Conservation (phyloP, 2,888 invertebrate species). For the Tholera decimalis region DNA sequence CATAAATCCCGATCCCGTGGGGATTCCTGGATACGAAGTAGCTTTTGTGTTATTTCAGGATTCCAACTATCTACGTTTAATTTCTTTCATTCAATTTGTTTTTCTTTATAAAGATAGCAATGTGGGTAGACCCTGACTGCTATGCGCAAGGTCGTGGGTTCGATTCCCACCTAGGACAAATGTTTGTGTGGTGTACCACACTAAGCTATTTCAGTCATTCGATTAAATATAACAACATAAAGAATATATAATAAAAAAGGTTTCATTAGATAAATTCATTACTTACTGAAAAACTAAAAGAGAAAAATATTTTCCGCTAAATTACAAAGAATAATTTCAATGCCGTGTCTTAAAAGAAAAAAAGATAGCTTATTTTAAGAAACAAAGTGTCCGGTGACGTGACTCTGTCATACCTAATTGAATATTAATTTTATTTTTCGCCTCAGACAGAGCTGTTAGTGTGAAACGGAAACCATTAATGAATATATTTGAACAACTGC, state of each 20-base stretch:
- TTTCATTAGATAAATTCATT: neutral
- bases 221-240: neutral
- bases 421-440: conserved; percentile 43
- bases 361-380: conserved; percentile 18
- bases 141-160: too few species aligned
- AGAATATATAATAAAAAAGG: neutral
- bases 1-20: too few species aligned
- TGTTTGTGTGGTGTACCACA: too few species aligned
- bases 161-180: too few species aligned
- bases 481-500: conserved; percentile 42
- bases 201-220: neutral
- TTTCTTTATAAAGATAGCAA: too few species aligned
- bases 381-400: conserved; percentile 32
- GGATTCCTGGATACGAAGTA: too few species aligned
- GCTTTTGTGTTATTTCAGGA: too few species aligned
- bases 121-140: too few species aligned
- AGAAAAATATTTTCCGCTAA: neutral
- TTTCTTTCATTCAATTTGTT: too few species aligned
- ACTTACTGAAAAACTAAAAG: neutral
- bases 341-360: neutral
- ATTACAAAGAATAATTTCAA: conserved; percentile 1
- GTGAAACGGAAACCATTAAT: conserved; percentile 29
- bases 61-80: too few species aligned
- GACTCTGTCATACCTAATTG: conserved; percentile 41
- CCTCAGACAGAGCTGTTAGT: conserved; percentile 31